Conservation (phyloP, 1,140 invertebrate species). For the Caenorhabditis tropicalis region DNA sequence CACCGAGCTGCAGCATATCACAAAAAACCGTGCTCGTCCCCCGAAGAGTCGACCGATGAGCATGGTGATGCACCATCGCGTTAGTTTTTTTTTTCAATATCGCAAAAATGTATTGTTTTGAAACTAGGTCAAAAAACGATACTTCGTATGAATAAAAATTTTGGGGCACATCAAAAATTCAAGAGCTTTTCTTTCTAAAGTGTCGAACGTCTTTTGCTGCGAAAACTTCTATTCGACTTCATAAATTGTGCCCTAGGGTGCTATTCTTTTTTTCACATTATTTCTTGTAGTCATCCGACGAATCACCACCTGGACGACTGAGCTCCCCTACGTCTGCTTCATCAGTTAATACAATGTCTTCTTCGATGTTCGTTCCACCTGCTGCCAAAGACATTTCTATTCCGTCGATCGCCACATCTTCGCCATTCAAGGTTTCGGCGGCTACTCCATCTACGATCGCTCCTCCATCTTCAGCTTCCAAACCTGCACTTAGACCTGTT, state of each 20-base stretch:
- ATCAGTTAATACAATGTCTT: not conserved
- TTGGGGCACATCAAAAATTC: no score
- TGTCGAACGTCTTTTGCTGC: no score
- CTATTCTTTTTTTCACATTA: not conserved
- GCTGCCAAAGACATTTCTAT: not conserved
- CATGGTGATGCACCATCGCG: conserved; percentile 32
- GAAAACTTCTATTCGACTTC: no score
- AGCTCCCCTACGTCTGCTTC: not conserved
- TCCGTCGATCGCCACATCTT: not conserved
- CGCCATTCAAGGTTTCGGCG: not conserved
- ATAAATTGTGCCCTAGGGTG: not conserved
- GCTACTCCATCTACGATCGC: not conserved
- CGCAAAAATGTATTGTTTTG: not conserved
- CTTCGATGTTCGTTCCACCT: conserved; percentile 6
- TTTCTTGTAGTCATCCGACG: conserved; percentile 11
- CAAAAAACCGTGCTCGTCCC: conserved; percentile 1
- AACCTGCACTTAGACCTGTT: conserved; percentile 7
- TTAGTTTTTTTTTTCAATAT: not conserved
- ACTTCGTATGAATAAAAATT: no score
- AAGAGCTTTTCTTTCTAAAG: no score
- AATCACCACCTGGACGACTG: not conserved
- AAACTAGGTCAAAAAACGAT: no score
- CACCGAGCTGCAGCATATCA: conserved; percentile 19
- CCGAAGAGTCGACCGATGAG: conserved; percentile 27
- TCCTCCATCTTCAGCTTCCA: conserved; percentile 1